These are phyloP conservation scores for Tachina fera DNA, from an alignment of 2,888 invertebrate genomes.

Conservation along the genomic window DNA sequence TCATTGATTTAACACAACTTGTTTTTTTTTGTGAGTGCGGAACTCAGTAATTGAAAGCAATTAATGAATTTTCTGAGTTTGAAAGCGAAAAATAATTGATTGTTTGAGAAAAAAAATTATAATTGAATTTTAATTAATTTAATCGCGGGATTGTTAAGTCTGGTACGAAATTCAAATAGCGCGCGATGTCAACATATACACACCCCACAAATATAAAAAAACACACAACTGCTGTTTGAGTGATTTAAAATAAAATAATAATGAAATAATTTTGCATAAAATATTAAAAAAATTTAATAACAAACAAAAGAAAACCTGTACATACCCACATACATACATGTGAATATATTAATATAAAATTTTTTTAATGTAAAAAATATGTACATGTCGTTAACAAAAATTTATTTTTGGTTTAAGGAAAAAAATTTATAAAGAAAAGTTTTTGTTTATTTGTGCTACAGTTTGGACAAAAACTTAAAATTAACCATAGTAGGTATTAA, in stretches of 20 bases:
- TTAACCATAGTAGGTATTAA: not conserved
- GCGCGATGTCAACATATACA: conserved; percentile 11
- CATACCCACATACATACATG: not conserved
- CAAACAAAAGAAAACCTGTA: not conserved
- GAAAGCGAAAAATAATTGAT: conserved; percentile 35
- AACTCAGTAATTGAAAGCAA: conserved; percentile 43
- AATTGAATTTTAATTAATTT: conserved; percentile 71
- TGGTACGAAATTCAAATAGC: not conserved
- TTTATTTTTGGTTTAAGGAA: not conserved
- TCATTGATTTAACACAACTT: conserved; percentile 57
- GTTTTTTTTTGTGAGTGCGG: conserved; percentile 22
- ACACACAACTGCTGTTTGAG: not conserved
- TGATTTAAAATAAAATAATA: not conserved
- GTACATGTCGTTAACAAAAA: not conserved
- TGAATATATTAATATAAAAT: no score
- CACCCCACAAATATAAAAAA: conserved; percentile 2
- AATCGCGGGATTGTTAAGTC: conserved; percentile 37
- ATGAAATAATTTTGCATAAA: conserved; percentile 36
- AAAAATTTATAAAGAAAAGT: not conserved
- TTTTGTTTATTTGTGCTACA: not conserved
- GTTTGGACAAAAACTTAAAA: conserved; percentile 12
- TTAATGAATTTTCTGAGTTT: conserved; percentile 37
- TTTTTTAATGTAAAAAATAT: not conserved
- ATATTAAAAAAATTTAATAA: conserved; percentile 10
- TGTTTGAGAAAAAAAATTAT: conserved; percentile 14